Conservation (phyloP, 2,888 invertebrate genomes). For the Microdon myrmicae region DNA sequence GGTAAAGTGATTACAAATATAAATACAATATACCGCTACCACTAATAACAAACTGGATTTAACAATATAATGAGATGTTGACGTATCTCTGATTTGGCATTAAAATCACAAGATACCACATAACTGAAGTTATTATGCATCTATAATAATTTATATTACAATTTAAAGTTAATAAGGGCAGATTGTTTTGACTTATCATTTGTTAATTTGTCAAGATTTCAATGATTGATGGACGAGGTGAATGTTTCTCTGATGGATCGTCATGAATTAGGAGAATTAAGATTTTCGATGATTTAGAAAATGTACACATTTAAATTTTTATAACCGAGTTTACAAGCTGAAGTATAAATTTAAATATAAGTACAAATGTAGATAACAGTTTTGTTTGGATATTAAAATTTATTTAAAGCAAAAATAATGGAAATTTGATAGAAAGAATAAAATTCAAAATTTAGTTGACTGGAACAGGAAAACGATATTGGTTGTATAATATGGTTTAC, state of each 20-base stretch:
- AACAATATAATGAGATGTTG: conserved; percentile 6
- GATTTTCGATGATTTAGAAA: no score
- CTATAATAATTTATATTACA: conserved; percentile 8
- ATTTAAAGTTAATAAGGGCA: conserved; percentile 28
- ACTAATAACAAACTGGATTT: conserved; percentile 16
- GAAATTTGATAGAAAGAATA: conserved; percentile 10
- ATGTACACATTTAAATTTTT: no score
- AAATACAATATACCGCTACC: conserved; percentile 3
- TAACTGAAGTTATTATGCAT: conserved; percentile 1
- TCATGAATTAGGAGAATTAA: no score
- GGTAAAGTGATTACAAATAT: conserved; percentile 7
- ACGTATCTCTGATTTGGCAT: conserved; percentile 42
- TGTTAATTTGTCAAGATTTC: conserved; percentile 7
- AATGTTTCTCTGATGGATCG: no score
- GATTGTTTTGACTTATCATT: background rate
- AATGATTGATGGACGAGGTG: no score
- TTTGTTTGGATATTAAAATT: conserved; percentile 13
- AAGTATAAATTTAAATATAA: no score
- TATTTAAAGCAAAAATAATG: background rate
- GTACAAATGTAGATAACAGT: conserved; percentile 22
- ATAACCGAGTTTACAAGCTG: no score
- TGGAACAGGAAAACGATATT: conserved; percentile 22
- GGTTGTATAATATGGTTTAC: background rate
- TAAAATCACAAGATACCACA: conserved; percentile 43
- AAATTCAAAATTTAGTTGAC: conserved; percentile 26